Evolutionary conservation across 2,888 invertebrate genomes (phyloP).

Genomic region (Cetonia aurata): DNA sequence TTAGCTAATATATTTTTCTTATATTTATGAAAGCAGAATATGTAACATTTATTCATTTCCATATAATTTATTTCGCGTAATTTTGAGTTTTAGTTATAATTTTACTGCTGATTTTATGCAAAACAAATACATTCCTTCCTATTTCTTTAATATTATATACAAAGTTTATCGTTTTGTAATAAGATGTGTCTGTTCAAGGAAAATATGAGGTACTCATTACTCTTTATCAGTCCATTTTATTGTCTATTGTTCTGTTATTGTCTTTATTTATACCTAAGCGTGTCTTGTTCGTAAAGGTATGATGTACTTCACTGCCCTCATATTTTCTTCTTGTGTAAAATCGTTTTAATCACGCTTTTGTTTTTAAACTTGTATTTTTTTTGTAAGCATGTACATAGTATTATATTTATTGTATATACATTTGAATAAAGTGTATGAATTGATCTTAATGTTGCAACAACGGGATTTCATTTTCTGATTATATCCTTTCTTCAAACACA

Average conservation of each 20-base stretch:
- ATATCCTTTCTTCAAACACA: no score
- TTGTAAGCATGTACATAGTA: constrained; percentile 54
- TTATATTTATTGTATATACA: constrained; percentile 61
- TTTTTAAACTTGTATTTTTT: constrained; percentile 26
- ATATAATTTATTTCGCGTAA: constrained; percentile 27
- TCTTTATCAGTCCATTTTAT: constrained; percentile 2
- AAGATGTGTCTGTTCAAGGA: constrained; percentile 13
- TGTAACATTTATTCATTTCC: constrained; percentile 10
- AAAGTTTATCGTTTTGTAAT: constrained; percentile 13
- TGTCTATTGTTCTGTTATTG: neutral
- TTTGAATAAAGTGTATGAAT: constrained; percentile 59
- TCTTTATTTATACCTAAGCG: neutral
- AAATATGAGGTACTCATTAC: constrained; percentile 27
- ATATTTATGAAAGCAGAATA: constrained; percentile 12
- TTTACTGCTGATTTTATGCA: constrained; percentile 11
- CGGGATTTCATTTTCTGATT: constrained; percentile 45
- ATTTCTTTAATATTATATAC: constrained; percentile 24
- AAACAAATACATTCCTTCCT: constrained; percentile 38
- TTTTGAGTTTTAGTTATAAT: constrained; percentile 22
- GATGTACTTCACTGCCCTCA: constrained; percentile 20
- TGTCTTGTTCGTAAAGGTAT: neutral
- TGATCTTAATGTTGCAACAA: constrained; percentile 51
- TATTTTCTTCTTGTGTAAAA: constrained; percentile 27
- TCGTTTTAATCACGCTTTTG: constrained; percentile 27
- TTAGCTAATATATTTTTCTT: neutral